Base-by-base conservation (phyloP, 92 coral and sea anemone species). In the Diadumene lineata region DNA sequence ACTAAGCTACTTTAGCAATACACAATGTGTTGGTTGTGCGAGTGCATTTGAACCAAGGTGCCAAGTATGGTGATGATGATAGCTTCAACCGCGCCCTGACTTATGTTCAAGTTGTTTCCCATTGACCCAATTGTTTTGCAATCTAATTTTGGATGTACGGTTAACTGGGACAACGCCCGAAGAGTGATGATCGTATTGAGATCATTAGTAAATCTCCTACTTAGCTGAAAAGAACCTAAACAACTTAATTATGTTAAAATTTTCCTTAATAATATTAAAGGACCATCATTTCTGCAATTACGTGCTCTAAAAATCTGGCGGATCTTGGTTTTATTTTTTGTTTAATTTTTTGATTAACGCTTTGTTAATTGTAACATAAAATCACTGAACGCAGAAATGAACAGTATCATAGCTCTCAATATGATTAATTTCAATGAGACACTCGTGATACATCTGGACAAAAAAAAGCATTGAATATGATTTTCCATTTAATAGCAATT, bases 61-160 rank as follows among this genome's bases (percentile, higher is more conserved):
- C 61, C 60, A 46, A 32, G 60, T 25, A 44, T 61, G 48, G 77
- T 72, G 77, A 72, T 72, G 77, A 72, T 57, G 19, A 27, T 23
- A 72, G 30, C 22, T 32, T 31, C 3, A 34, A 26, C 77, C 67
- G 29, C 77, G 38, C 77, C 77, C 77, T 56, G 22, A 57, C 19
- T 22, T 46, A 13, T 6, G 33, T 50, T 26, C 11, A 50, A 70
- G 30, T n/a, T 56, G 22, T 30, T 7, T 27, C 63, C 65, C 17
- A 51, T 72, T 23, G 66, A 72, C 16, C 16, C n/a, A n/a, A 17
- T 4, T 24, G 57, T 33, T n/a, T 33, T 61, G 22, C 11, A 10
- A 51, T 56, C 77, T 72, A 72, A 56, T 30, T 56, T 72, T 18
- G 51, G 33, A 19, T 9, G 2, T 44, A 31, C 53, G n/a, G 55